These are phyloP conservation scores for Neuroscelio doddi DNA, from an alignment of 2,888 invertebrate species.

Conservation along the genomic window DNA sequence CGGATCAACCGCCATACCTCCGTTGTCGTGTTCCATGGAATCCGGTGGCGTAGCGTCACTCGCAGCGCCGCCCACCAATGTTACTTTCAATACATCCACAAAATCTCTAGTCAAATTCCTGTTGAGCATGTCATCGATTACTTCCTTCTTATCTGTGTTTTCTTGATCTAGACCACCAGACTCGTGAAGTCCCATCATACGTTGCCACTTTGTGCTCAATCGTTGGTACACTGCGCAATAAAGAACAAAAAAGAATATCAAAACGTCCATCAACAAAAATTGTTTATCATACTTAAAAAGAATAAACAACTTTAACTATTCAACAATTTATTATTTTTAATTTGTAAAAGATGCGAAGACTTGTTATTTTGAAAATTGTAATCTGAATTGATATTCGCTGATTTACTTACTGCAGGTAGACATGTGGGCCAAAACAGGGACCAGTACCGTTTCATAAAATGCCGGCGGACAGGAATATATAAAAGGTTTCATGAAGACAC, in stretches of 20 bases:
- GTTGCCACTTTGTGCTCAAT: slow-evolving; percentile 85
- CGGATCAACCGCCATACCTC: slow-evolving; percentile 81
- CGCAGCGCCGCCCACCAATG: slow-evolving; percentile 80
- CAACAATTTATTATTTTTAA: not conserved
- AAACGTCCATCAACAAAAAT: too few relatives aligned
- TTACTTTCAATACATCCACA: slow-evolving; percentile 86
- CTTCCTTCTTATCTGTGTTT: slow-evolving; percentile 85
- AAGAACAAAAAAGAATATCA: slow-evolving; percentile 6
- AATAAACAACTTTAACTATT: slow-evolving; percentile 16
- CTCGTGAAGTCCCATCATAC: slow-evolving; percentile 83
- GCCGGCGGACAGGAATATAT: slow-evolving; percentile 89
- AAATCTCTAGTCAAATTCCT: slow-evolving; percentile 91
- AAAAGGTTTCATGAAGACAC: slow-evolving; percentile 89
- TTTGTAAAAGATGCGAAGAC: too few relatives aligned
- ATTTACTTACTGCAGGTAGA: slow-evolving; percentile 83
- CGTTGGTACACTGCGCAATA: slow-evolving; percentile 73
- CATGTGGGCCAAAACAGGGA: slow-evolving; percentile 85
- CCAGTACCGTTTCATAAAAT: slow-evolving; percentile 82
- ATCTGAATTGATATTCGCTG: too few relatives aligned
- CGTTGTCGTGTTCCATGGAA: slow-evolving; percentile 79
- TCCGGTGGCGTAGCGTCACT: slow-evolving; percentile 74
- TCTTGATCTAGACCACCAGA: slow-evolving; percentile 83
- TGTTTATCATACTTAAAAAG: too few relatives aligned
- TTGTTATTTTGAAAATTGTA: too few relatives aligned
- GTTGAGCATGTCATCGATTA: slow-evolving; percentile 89